Percentiles rank a stretch among this genome's conserved stretches.
Conservation (phyloP, 2,888 invertebrate species). For the Ennomos fuscantarius region DNA sequence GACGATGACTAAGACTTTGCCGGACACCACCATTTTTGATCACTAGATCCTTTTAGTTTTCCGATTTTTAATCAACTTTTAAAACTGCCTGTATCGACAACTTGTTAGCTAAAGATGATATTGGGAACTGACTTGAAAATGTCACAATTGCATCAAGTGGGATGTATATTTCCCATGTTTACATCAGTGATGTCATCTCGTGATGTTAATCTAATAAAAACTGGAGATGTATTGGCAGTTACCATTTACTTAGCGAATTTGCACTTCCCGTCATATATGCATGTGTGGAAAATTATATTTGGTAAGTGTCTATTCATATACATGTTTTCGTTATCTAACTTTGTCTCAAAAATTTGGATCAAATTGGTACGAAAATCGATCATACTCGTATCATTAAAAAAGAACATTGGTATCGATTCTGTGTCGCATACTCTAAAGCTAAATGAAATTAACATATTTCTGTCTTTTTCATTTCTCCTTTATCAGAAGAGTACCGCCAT, state of each 20-base stretch:
- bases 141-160: constrained; percentile 35
- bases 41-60: constrained; percentile 14
- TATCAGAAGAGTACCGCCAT: too few species aligned
- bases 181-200: constrained; percentile 62
- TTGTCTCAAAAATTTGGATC: too few species aligned
- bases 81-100: constrained; percentile 6
- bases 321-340: too few species aligned
- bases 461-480: too few species aligned
- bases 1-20: constrained; percentile 54
- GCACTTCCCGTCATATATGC: constrained; percentile 28
- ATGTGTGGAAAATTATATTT: constrained; percentile 25
- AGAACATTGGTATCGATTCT: too few species aligned
- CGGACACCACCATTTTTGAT: constrained; percentile 50
- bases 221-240: constrained; percentile 42
- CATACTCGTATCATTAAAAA: too few species aligned
- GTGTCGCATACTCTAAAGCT: too few species aligned
- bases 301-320: not conserved
- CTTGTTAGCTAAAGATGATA: constrained; percentile 11
- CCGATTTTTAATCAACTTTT: constrained; percentile 11
- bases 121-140: constrained; percentile 24
- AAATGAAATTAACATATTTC: too few species aligned
- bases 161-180: constrained; percentile 52
- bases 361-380: too few species aligned
- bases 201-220: constrained; percentile 47
- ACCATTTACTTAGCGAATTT: constrained; percentile 35